These are phyloP conservation scores for Adelognathus sp. DNA, from an alignment of 2,888 invertebrate genomes.

Conservation along the genomic window DNA sequence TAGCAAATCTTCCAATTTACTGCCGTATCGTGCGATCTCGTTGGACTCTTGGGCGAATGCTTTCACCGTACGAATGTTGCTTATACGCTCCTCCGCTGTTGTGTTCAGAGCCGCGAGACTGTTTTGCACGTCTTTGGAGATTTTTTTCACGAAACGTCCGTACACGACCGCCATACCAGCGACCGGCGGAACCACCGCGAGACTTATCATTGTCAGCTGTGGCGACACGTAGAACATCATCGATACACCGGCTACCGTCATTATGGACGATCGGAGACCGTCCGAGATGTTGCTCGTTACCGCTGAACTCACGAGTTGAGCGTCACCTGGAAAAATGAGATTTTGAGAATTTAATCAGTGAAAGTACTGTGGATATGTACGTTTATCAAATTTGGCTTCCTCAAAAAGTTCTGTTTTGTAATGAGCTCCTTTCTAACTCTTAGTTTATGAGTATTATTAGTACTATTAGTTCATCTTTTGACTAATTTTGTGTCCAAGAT, in stretches of 20 bases:
- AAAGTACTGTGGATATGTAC: too few relatives aligned
- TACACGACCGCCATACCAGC: conserved; percentile 92
- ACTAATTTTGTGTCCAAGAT: too few relatives aligned
- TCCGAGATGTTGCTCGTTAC: conserved; percentile 97
- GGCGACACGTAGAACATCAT: conserved; percentile 99
- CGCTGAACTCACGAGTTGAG: conserved; percentile 94
- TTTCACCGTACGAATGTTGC: conserved; percentile 96
- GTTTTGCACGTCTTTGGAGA: conserved; percentile 91
- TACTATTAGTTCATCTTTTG: too few relatives aligned
- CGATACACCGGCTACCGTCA: conserved; percentile 93
- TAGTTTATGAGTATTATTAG: too few relatives aligned
- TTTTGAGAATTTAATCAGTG: conserved; percentile 17
- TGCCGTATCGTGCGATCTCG: conserved; percentile 88
- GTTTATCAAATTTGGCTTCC: too few relatives aligned
- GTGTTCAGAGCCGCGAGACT: conserved; percentile 83
- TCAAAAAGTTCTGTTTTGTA: too few relatives aligned
- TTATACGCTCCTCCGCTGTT: conserved; percentile 93
- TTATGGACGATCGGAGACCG: conserved; percentile 93
- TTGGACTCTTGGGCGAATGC: conserved; percentile 93
- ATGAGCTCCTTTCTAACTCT: too few relatives aligned
- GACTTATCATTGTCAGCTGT: conserved; percentile 91
- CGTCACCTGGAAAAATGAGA: conserved; percentile 91
- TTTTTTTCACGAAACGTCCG: conserved; percentile 91
- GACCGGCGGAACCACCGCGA: conserved; percentile 95
- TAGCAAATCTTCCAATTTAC: conserved; percentile 88